Evolutionary conservation across 2,113 vertebrate species (phyloP).

Genomic region (Promerops cafer): DNA sequence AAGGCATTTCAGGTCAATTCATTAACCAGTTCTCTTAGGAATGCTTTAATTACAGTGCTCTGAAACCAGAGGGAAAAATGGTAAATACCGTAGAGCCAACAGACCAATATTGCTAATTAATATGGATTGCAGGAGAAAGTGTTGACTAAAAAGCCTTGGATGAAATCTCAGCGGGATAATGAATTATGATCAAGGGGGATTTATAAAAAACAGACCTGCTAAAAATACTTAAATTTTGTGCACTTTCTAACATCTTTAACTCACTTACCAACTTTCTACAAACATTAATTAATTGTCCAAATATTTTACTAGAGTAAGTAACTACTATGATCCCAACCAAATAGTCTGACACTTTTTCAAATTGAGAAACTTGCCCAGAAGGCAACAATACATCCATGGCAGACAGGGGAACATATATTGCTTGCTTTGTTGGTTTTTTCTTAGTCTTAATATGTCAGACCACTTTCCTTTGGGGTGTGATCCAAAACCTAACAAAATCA

Average conservation of each 20-base stretch:
- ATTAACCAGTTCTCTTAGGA: slow-evolving; percentile 63
- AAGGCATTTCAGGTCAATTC: slow-evolving; percentile 62
- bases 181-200: slow-evolving; percentile 51
- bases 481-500: neutral
- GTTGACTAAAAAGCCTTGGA: slow-evolving; percentile 54
- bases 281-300: neutral
- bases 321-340: neutral
- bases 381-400: neutral
- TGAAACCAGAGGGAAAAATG: slow-evolving; percentile 33
- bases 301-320: neutral
- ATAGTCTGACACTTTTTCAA: neutral
- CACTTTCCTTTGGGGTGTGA: neutral
- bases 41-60: slow-evolving; percentile 53
- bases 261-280: neutral
- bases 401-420: neutral
- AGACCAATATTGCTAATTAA: slow-evolving; percentile 62
- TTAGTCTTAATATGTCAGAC: neutral
- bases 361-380: neutral
- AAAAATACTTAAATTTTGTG: slow-evolving; percentile 22
- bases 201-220: slow-evolving; percentile 54
- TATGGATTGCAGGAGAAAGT: slow-evolving; percentile 51
- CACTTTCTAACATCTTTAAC: neutral
- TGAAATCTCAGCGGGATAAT: slow-evolving; percentile 53
- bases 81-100: slow-evolving; percentile 47
- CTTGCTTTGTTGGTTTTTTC: neutral